Conservation (phyloP, 2,888 invertebrate genomes). For the Ethmia dodecea region DNA sequence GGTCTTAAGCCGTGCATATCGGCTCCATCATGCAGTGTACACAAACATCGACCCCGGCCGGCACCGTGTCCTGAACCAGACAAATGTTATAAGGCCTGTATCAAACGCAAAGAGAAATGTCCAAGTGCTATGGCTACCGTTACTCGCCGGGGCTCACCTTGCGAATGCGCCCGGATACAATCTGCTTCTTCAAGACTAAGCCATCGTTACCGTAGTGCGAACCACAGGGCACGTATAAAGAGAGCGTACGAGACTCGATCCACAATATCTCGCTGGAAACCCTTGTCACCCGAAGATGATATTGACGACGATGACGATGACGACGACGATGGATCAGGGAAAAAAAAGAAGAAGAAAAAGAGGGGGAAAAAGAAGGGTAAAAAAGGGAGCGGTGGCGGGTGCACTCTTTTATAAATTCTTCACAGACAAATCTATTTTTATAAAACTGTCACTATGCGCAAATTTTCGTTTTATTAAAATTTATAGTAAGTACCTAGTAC, state of each 20-base stretch:
- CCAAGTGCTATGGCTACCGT: constrained; percentile 52
- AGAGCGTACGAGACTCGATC: constrained; percentile 42
- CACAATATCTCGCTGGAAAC: constrained; percentile 41
- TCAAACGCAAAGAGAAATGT: constrained; percentile 44
- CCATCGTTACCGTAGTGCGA: constrained; percentile 28
- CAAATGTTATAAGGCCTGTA: constrained; percentile 51
- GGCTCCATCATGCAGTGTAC: constrained; percentile 52
- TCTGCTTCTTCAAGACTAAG: constrained; percentile 36
- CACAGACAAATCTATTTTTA: too few species aligned
- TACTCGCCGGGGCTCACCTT: constrained; percentile 37
- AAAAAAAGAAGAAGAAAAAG: not conserved
- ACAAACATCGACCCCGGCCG: constrained; percentile 53
- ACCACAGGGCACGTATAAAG: constrained; percentile 39
- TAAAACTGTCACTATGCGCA: too few species aligned
- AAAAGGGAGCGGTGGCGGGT: not conserved
- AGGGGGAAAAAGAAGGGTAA: not conserved
- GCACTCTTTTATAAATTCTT: too few species aligned
- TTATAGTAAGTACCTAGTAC: too few species aligned
- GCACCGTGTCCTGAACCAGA: constrained; percentile 57
- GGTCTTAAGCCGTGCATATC: constrained; percentile 55
- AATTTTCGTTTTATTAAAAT: too few species aligned
- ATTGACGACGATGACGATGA: not conserved
- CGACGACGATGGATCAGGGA: too few species aligned
- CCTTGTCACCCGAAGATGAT: too few species aligned
- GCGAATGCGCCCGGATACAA: constrained; percentile 45